Conservation (phyloP, 2,797 vertebrate species). For the Brachyrhaphis roseni region DNA sequence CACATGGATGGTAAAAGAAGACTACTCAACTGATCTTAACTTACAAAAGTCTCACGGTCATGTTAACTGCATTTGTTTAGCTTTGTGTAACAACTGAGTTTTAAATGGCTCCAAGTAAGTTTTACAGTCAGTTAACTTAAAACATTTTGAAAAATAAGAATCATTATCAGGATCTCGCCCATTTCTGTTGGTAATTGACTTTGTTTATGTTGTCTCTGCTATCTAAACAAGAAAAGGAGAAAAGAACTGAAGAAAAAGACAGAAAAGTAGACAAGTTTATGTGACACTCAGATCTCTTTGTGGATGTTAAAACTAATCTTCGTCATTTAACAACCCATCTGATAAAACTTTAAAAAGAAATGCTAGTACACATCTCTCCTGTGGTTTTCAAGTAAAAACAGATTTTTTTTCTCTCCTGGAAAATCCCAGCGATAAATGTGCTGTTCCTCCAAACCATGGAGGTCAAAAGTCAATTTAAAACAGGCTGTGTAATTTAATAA, state of each 20-base stretch:
- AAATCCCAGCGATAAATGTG: slow-evolving; percentile 14
- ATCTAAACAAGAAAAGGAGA: neutral
- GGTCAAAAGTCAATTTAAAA: slow-evolving; percentile 26
- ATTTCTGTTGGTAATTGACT: neutral
- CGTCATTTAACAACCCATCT: neutral
- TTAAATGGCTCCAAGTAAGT: neutral
- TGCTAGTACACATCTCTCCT: slow-evolving; percentile 1
- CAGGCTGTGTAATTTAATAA: slow-evolving; percentile 44
- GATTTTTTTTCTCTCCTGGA: slow-evolving; percentile 7
- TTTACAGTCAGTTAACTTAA: neutral
- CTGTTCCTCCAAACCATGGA: slow-evolving; percentile 20
- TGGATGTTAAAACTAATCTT: slow-evolving; percentile 1
- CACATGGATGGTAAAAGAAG: neutral
- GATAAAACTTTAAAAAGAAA: neutral
- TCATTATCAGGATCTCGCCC: neutral
- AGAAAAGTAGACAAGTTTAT: neutral
- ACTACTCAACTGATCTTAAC: slow-evolving; percentile 14
- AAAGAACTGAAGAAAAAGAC: neutral
- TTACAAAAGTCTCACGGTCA: neutral
- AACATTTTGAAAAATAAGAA: neutral
- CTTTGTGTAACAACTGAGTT: neutral
- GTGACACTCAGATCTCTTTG: neutral
- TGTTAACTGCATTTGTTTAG: neutral
- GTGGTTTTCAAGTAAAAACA: neutral
- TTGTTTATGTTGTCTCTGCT: neutral